Conservation (phyloP, 1,140 invertebrate species). For the Geopemphigus sp. region DNA sequence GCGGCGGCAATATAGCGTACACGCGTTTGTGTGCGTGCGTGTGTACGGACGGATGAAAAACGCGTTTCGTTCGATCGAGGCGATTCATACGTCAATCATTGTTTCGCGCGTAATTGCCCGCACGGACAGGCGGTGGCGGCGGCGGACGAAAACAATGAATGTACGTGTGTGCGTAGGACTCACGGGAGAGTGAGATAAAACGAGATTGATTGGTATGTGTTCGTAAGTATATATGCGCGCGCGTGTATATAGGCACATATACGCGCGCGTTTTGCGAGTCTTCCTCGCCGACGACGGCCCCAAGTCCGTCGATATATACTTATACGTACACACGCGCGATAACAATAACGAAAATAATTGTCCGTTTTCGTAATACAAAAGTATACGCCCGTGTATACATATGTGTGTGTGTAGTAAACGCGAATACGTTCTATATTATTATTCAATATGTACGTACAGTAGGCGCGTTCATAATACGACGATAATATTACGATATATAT, state of each 20-base stretch:
- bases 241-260: background rate
- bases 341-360: constrained; percentile 36
- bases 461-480: background rate
- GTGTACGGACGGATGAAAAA: constrained; percentile 13
- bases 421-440: background rate
- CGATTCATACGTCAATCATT: constrained; percentile 48
- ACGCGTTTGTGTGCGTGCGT: background rate
- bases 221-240: background rate
- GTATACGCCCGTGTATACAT: background rate
- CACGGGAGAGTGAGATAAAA: constrained; percentile 37
- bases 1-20: background rate
- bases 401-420: background rate
- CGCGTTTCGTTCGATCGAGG: constrained; percentile 34
- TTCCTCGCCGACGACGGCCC: too few relatives aligned
- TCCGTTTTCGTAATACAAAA: constrained; percentile 4
- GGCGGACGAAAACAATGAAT: constrained; percentile 21
- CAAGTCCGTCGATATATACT: too few relatives aligned
- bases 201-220: constrained; percentile 32
- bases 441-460: too few relatives aligned
- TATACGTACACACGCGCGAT: background rate
- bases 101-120: constrained; percentile 43
- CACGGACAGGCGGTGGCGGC: constrained; percentile 22
- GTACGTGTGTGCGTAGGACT: too few relatives aligned
- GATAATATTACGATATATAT: background rate
- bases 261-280: background rate